phyloP scores from a whole-genome alignment of 2,797 vertebrate genomes.

The Chiroxiphia lanceolata region DNA sequence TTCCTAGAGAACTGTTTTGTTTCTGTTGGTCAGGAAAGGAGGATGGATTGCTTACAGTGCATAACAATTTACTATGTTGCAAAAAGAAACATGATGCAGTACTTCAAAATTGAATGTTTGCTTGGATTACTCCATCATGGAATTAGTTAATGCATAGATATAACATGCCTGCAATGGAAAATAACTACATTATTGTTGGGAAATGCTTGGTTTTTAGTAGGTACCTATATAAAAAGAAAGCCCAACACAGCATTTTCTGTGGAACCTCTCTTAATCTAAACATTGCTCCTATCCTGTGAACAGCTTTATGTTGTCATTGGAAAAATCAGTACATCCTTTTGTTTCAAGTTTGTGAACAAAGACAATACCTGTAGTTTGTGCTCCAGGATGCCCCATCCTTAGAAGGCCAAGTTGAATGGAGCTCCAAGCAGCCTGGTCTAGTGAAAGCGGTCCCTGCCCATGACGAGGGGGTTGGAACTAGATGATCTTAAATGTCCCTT shows the following conservation, averaged over 20 bases:
- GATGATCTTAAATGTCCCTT: not conserved
- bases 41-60: not conserved
- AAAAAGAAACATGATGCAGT: not conserved
- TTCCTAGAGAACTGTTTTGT: not conserved
- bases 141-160: not conserved
- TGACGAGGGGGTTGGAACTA: not conserved
- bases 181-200: not conserved
- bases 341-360: not conserved
- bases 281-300: not conserved
- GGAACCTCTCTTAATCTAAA: not conserved
- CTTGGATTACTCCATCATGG: not conserved
- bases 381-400: not conserved
- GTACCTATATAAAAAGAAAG: not conserved
- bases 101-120: not conserved
- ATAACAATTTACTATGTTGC: not conserved
- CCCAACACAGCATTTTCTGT: not conserved
- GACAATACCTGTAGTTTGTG: not conserved
- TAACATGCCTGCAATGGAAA: not conserved
- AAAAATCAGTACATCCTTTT: not conserved
- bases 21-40: not conserved
- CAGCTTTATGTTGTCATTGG: not conserved
- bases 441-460: not conserved
- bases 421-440: not conserved
- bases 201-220: not conserved
- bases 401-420: not conserved